Base-by-base conservation (phyloP, 2,113 vertebrate genomes). In the Laticauda colubrina region DNA sequence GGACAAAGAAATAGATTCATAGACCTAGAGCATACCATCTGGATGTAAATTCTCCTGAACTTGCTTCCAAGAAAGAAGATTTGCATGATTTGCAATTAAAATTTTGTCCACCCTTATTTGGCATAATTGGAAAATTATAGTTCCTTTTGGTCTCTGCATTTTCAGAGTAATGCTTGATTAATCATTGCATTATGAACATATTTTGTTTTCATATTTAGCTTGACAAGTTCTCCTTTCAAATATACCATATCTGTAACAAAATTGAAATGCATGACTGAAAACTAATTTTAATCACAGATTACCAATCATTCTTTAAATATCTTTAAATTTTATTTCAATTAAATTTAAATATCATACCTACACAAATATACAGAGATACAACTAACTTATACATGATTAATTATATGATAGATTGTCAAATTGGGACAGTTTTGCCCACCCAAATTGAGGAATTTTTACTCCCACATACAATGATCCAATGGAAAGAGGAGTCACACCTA, bases 401-500 rank as follows among this genome's bases (percentile, higher is more conserved):
- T 23, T 85, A 61, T 54, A 69, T 69, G 86, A 69, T 54, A 93
- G 48, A 85, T 85, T 85, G 54, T 59, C 29, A 92, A 85, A 55
- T 92, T 14, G 21, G 39, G 45, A 21, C 81, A 87, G 85, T 87
- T 56, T 0, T 95, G 81, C 56, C 91, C 89, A 26, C 56, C 34
- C 55, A 86, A 85, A 0, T 87, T 92, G 92, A 93, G 81, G 29
- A 94, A n/a, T 24, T 89, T 61, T 93, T 90, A 91, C 51, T 91
- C 43, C 34, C 55, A 81, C 20, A 45, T 64, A 90, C 81, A 81
- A 69, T 95, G 91, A 90, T 23, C 85, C 85, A 90, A 93, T 92
- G 90, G 91, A 92, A 94, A 91, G 48, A 55, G 89, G 86, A 34
- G 87, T n/a, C 86, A 92, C 91, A 92, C 34, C 5, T 93, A 43